Base-by-base conservation (phyloP, 1,140 invertebrate species). In the Dendrolimus kikuchii region DNA sequence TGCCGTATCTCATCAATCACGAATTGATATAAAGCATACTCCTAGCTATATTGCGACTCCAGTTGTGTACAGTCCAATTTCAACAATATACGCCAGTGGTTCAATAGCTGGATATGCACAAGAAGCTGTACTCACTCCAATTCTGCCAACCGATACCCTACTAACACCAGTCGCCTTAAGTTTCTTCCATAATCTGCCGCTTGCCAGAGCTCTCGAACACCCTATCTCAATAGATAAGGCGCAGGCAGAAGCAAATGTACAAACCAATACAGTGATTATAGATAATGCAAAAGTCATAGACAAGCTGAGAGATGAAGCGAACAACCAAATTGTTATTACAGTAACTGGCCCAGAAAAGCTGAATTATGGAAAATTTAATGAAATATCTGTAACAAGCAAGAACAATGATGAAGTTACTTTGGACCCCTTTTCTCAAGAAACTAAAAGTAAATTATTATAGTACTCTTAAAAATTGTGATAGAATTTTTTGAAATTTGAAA, bases 1-100 rank as follows among this genome's bases (percentile, higher is more conserved):
- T 67, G 77, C 77, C 46, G 68, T 78, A 9, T 78, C 79, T 10
- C 71, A 79, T 64, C 73, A 81, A 55, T 82, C 80, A 38, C 68
- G 81, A 50, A 69, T 86, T 36, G 77, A 82, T 55, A 69, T 81
- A 23, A 78, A 68, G 45, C 71, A 77, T 46, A 55, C 63, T 8
- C 59, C 72, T 39, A 60, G 51, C 5, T 59, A 70, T 10, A 46
- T 78, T 49, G 51, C 69, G 6, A 41, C 64, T 0, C 75, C 75
- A 0, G 38, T 79, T 7, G 46, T 80, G 45, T 81, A 81, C 45
- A 76, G 60, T 55, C 74, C 75, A 5, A 60, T 57, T 4, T 49
- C 60, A 39, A 52, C 57, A 5, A 49, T 75, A 8, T 66, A 64
- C 44, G 55, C 55, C n/a, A 69, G 60, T 40, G 61, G 67, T 38